A percentile compares a stretch with the other conserved stretches of the same genome.
Evolutionary conservation across 2,888 invertebrate genomes (phyloP).

Genomic region (Polymixis flavicincta): DNA sequence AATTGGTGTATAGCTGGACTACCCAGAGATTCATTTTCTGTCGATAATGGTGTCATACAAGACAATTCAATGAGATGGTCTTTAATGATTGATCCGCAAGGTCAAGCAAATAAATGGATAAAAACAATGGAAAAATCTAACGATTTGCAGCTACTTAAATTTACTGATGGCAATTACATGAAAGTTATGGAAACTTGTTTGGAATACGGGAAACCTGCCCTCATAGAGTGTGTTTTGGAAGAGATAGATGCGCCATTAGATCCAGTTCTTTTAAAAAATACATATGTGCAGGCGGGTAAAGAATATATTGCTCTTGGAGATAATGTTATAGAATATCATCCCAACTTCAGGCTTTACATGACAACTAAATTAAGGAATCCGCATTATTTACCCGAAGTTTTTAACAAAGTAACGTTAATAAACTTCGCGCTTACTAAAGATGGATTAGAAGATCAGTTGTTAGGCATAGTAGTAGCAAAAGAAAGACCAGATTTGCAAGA

Average conservation of each 20-base stretch:
- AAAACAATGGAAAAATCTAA: slow-evolving; percentile 95
- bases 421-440: slow-evolving; percentile 96
- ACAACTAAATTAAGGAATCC: slow-evolving; percentile 96
- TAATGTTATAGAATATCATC: slow-evolving; percentile 94
- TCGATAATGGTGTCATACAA: slow-evolving; percentile 96
- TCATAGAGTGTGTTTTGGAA: slow-evolving; percentile 95
- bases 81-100: slow-evolving; percentile 95
- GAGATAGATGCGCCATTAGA: slow-evolving; percentile 95
- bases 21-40: slow-evolving; percentile 95
- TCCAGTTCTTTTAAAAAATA: slow-evolving; percentile 94
- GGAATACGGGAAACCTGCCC: slow-evolving; percentile 94
- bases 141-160: slow-evolving; percentile 93
- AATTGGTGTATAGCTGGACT: slow-evolving; percentile 96
- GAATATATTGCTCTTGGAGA: slow-evolving; percentile 95
- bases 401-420: slow-evolving; percentile 95
- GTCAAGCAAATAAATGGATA: slow-evolving; percentile 96
- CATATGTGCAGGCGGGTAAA: slow-evolving; percentile 93
- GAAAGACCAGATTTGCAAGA: slow-evolving; percentile 96
- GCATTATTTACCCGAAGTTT: slow-evolving; percentile 96
- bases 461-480: slow-evolving; percentile 96
- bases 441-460: slow-evolving; percentile 95
- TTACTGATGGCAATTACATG: slow-evolving; percentile 94
- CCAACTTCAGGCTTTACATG: slow-evolving; percentile 94
- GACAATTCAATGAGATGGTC: slow-evolving; percentile 95
- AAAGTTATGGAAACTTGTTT: slow-evolving; percentile 93